Evolutionary conservation across 1,140 invertebrate species (phyloP), one percentile per base, ranked within the genome.

Genomic region (Lepidurus apus): DNA sequence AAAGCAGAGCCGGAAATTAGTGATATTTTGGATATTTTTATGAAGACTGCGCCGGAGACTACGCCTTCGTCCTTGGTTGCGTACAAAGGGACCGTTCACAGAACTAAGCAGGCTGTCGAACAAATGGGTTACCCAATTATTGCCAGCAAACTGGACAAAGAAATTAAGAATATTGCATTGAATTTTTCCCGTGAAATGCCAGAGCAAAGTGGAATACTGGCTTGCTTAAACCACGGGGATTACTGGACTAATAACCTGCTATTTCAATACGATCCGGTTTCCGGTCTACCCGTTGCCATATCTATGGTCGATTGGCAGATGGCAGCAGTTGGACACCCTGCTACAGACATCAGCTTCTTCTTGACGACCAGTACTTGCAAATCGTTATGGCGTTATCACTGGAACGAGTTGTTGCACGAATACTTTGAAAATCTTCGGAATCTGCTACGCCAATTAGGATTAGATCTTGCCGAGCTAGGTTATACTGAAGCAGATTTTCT

Each of bases 201-300:
- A 47, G 43, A 26, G 17, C 43, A 74, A 11, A 24, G 76, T 44
- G 79, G 76, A 43, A 24, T 77, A 13, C 26, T 80, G 34, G 76
- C 75, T 7, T 45, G 47, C 44, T 21, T 80, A 65, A 21, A 74
- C 9, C 79, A 80, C 43, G 79, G 79, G 3, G 79, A 78, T 74
- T 77, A 34, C 17, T 80, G 79, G 79, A 74, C 7, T 45, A 80
- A 80, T 42, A 80, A 80, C 43, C 78, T 80, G 76, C 53, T 80
- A 21, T 80, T 77, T 24, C 53, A 74, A 53, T 80, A 80, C 42
- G 79, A 79, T n/a, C 76, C 74, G 10, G 42, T 74, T 34, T 42
- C 21, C 34, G 78, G 34, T 26, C 21, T 65, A 8, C 78, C 42
- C 24, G 7, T 79, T 5, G 73, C 26, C 11, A 78, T 24, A 21